Evolutionary conservation across 2,797 vertebrate genomes (phyloP).

Genomic region (Rhincodon typus): DNA sequence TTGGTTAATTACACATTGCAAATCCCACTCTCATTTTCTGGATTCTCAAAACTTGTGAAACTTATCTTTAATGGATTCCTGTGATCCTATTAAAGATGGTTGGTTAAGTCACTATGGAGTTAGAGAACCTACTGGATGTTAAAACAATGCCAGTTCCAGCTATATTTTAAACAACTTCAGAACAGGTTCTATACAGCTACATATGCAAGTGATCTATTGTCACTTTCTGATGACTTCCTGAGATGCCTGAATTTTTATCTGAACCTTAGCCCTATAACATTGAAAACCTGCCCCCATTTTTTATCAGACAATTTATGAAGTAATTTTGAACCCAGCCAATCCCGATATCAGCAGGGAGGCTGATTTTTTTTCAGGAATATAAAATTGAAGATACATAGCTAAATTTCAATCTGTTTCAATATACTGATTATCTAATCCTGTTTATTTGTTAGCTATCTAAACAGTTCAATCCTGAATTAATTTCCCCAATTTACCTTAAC

Average conservation of each 20-base stretch:
- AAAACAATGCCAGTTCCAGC: not conserved
- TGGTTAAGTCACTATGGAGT: not conserved
- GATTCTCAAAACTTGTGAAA: too few species aligned
- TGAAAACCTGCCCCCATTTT: too few species aligned
- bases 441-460: not conserved
- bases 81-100: not conserved
- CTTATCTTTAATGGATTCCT: too few species aligned
- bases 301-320: too few species aligned
- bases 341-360: too few species aligned
- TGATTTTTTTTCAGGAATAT: too few species aligned
- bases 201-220: not conserved
- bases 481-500: not conserved
- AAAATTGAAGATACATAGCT: too few species aligned
- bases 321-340: too few species aligned
- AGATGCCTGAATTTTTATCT: too few species aligned
- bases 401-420: not conserved
- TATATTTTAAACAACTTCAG: not conserved
- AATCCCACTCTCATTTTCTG: too few species aligned
- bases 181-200: not conserved
- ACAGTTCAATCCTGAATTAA: not conserved
- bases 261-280: too few species aligned
- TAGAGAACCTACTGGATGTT: not conserved
- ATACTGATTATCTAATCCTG: not conserved
- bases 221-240: not conserved
- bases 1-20: too few species aligned